These are phyloP conservation scores for Melanotaenia pygmaea DNA, from an alignment of 2,797 vertebrate species.

Conservation along the genomic window DNA sequence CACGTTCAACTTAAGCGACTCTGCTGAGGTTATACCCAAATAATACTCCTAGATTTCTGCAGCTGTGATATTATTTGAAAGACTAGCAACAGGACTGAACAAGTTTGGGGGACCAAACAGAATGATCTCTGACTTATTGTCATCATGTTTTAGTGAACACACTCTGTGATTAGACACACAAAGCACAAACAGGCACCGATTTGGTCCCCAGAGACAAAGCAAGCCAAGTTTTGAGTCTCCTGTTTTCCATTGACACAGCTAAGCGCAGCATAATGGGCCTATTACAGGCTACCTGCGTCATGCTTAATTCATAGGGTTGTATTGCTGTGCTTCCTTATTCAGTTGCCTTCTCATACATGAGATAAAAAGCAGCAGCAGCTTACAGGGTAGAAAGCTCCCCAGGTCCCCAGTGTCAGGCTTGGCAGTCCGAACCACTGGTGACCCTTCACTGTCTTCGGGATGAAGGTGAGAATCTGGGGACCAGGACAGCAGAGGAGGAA, in stretches of 20 bases:
- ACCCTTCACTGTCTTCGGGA: constrained; percentile 66
- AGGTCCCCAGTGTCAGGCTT: constrained; percentile 50
- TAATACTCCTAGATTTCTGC: background rate
- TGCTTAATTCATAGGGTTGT: constrained; percentile 78
- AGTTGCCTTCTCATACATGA: constrained; percentile 60
- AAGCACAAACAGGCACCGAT: constrained; percentile 23
- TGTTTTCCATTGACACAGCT: constrained; percentile 70
- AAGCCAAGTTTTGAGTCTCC: constrained; percentile 48
- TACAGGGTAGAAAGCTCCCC: constrained; percentile 50
- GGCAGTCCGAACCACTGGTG: constrained; percentile 56
- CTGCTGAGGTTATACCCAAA: background rate
- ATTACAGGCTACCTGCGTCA: constrained; percentile 77
- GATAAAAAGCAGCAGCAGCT: constrained; percentile 63
- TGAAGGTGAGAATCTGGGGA: constrained; percentile 66
- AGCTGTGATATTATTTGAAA: background rate
- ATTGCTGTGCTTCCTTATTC: constrained; percentile 71
- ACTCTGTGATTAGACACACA: background rate
- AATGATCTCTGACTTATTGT: background rate
- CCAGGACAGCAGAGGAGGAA: constrained; percentile 38
- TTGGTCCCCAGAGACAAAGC: constrained; percentile 47
- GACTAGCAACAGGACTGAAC: background rate
- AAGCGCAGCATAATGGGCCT: constrained; percentile 73
- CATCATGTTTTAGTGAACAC: background rate
- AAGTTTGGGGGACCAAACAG: background rate
- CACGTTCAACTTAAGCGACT: background rate